These are phyloP conservation scores for Aurelia aurita DNA, from an alignment of 30 jellyfish, hydroid and myxozoan species.

Conservation along the genomic window DNA sequence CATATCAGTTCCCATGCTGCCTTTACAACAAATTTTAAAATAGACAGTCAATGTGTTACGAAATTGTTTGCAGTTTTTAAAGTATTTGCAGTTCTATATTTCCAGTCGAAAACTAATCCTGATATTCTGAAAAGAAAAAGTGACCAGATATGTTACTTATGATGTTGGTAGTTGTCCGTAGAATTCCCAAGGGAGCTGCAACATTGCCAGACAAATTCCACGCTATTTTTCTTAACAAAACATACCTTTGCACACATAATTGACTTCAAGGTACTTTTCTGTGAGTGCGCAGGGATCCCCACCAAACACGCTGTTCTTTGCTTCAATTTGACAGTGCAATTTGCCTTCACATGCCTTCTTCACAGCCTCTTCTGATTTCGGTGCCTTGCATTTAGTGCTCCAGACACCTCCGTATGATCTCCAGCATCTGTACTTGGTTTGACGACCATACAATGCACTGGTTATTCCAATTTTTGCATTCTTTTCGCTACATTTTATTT, in stretches of 20 bases:
- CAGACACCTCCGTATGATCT: background rate
- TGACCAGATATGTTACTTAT: too few relatives aligned
- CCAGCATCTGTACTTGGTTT: conserved; percentile 1
- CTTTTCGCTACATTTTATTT: background rate
- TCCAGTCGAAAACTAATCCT: too few relatives aligned
- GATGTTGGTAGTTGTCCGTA: too few relatives aligned
- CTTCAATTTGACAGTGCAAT: conserved; percentile 10
- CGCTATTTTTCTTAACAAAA: too few relatives aligned
- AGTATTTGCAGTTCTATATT: too few relatives aligned
- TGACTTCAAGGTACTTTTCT: conserved; percentile 43
- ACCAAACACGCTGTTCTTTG: conserved; percentile 30
- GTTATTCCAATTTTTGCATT: background rate
- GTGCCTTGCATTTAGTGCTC: conserved; percentile 34
- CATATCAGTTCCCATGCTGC: too few relatives aligned
- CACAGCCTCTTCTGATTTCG: conserved; percentile 12
- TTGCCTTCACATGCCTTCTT: conserved; percentile 35
- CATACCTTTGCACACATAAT: conserved; percentile 37
- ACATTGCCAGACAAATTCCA: too few relatives aligned
- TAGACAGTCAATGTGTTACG: too few relatives aligned
- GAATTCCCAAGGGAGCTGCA: too few relatives aligned
- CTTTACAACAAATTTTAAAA: too few relatives aligned
- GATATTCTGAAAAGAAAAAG: too few relatives aligned
- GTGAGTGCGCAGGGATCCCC: conserved; percentile 45
- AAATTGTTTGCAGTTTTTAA: too few relatives aligned
- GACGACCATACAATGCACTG: conserved; percentile 28